Evolutionary conservation across 2,888 invertebrate species (phyloP), one percentile per base, ranked within the genome.

Genomic region (Melieria omissa): DNA sequence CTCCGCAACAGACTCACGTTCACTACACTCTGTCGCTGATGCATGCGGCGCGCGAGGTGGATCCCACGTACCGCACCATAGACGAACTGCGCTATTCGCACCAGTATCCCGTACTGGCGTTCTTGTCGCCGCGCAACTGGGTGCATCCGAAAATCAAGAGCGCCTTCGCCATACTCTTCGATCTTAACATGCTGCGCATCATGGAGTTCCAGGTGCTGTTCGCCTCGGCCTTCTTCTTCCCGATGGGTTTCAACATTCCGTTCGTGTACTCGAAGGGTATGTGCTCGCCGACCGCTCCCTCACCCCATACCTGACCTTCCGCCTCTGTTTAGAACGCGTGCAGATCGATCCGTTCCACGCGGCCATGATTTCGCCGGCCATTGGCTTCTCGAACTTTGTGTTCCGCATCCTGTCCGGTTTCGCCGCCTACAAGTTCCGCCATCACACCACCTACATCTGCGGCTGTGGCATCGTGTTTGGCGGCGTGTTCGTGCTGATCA

Each of bases 201-300:
- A 77, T 77, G 16, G 84, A 84, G 71, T 89, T 89, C 76, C 74
- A 81, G 0, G 47, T 88, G 7, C 77, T 89, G 41, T 74, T 86
- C 3, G 68, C 84, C 0, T 87, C 88, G 64, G 87, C 95, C 10
- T 92, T 93, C 73, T 86, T 94, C 71, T 93, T 93, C 0, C 90
- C 93, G 81, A 89, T 93, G 83, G 94, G 94, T 75, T 91, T 93
- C 81, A 93, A 93, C 82, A 91, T 93, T n/a, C 94, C 95, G 0
- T 95, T 92, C 83, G 89, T 93, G 76, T 95, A 91, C 81, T 87
- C 93, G 4, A 80, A 75, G 44, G 72, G 82, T 82, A 70, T 71
- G 78, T 49, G 54, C 8, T n/a, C 8, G 14, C 46, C 10, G 47
- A 16, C 14, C 42, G 55, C 52, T 57, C 9, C 45, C 49, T 14